Conservation (phyloP, 2,113 vertebrate genomes). For the Baryphthengus martii region DNA sequence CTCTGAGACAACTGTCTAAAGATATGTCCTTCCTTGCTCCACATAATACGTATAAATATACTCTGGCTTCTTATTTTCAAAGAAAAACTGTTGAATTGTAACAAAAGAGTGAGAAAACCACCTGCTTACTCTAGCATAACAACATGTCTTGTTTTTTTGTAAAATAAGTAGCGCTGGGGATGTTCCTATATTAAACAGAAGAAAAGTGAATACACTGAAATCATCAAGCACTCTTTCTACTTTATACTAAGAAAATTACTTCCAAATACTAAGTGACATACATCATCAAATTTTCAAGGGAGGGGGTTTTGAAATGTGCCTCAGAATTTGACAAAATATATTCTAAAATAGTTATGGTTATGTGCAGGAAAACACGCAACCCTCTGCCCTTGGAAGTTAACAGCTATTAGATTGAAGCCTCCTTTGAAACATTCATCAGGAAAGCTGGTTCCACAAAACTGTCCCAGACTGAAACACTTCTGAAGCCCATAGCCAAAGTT, state of each 20-base stretch:
- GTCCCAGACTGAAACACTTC: background rate
- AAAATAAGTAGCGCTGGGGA: background rate
- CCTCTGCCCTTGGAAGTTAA: background rate
- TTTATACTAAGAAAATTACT: background rate
- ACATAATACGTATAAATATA: background rate
- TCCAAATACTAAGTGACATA: background rate
- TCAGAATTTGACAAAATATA: background rate
- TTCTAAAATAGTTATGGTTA: background rate
- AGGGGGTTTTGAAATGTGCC: background rate
- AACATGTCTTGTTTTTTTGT: background rate
- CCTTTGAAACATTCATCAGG: background rate
- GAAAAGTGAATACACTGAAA: background rate
- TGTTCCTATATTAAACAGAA: background rate
- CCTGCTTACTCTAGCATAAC: background rate
- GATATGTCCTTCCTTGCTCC: background rate
- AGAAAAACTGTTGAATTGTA: background rate
- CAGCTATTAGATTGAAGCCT: background rate
- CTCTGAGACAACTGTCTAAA: constrained; percentile 6
- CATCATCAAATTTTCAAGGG: background rate
- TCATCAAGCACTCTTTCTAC: background rate
- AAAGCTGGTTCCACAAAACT: background rate
- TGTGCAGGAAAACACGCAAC: background rate
- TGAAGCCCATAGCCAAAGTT: background rate
- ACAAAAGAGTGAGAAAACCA: background rate
- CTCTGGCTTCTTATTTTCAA: background rate